A percentile compares a stretch with the other conserved stretches of the same genome.
Evolutionary conservation across 2,888 invertebrate genomes (phyloP).

Genomic region (Argynnis bischoffii): DNA sequence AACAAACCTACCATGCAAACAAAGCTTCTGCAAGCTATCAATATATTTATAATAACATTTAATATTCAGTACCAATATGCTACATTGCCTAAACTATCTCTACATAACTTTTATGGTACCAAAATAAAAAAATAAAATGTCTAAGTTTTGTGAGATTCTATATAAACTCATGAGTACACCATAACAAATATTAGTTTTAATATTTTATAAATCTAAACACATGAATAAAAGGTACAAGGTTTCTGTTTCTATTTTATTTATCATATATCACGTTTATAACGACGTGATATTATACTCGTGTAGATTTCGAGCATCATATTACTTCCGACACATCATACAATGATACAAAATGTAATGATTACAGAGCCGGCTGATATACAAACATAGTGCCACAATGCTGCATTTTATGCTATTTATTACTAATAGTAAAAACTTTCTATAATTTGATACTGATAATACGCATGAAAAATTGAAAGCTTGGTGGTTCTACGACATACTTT

Average conservation of each 20-base stretch:
- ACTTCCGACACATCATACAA: slow-evolving; percentile 10
- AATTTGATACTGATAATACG: slow-evolving; percentile 2
- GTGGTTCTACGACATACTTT: slow-evolving; percentile 8
- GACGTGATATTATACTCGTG: slow-evolving; percentile 4
- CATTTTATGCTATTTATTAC: slow-evolving; percentile 28
- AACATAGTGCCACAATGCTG: slow-evolving; percentile 25
- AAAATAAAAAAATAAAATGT: slow-evolving; percentile 52
- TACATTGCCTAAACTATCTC: slow-evolving; percentile 58
- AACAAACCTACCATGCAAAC: slow-evolving; percentile 72
- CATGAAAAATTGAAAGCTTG: slow-evolving; percentile 18
- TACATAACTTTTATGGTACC: slow-evolving; percentile 46
- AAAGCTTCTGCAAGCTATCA: slow-evolving; percentile 69
- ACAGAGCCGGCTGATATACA: slow-evolving; percentile 1
- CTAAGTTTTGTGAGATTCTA: slow-evolving; percentile 55
- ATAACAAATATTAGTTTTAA: slow-evolving; percentile 39
- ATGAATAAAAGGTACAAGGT: slow-evolving; percentile 34
- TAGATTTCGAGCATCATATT: slow-evolving; percentile 27
- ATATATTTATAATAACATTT: slow-evolving; percentile 68
- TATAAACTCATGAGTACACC: slow-evolving; percentile 44
- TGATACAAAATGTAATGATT: background rate
- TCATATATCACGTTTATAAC: slow-evolving; percentile 30
- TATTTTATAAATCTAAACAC: slow-evolving; percentile 36
- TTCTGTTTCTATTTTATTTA: slow-evolving; percentile 25
- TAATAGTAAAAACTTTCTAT: slow-evolving; percentile 27
- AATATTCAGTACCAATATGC: slow-evolving; percentile 64